These are phyloP conservation scores for Caranx melampygus DNA, from an alignment of 2,113 vertebrate genomes.

Conservation along the genomic window DNA sequence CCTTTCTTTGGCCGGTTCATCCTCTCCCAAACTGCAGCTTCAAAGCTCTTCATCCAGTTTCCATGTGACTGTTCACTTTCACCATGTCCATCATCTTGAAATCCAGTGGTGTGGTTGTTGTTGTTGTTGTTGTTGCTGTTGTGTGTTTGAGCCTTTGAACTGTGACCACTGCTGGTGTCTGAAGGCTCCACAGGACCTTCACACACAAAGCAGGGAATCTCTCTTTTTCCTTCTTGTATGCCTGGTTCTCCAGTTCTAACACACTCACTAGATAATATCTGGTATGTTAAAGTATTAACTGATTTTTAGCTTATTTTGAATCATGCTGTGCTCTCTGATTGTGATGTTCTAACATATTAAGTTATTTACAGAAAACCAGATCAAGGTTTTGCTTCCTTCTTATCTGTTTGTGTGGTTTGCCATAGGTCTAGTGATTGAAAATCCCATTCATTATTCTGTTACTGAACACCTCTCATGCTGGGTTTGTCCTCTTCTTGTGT, in stretches of 20 bases:
- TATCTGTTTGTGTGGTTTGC: conserved; percentile 38
- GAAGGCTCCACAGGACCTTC: conserved; percentile 79
- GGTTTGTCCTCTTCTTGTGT: conserved; percentile 16
- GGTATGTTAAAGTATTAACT: neutral
- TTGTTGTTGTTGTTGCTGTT: conserved; percentile 61
- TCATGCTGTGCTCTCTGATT: conserved; percentile 13
- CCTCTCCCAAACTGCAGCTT: conserved; percentile 51
- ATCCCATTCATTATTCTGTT: neutral
- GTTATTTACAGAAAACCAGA: conserved; percentile 22
- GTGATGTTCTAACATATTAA: conserved; percentile 23
- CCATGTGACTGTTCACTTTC: conserved; percentile 61
- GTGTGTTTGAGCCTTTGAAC: conserved; percentile 60
- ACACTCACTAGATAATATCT: conserved; percentile 29
- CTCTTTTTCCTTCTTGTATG: conserved; percentile 66
- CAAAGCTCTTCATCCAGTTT: conserved; percentile 48
- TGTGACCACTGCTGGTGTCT: conserved; percentile 68
- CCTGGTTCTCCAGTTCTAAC: conserved; percentile 50
- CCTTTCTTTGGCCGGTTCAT: conserved; percentile 16
- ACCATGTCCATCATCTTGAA: conserved; percentile 67
- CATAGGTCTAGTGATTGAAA: conserved; percentile 36
- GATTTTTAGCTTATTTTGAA: conserved; percentile 15
- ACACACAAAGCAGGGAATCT: conserved; percentile 51
- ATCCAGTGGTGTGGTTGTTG: conserved; percentile 51
- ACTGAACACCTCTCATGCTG: conserved; percentile 24
- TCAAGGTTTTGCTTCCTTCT: conserved; percentile 31